Evolutionary conservation across 1,140 invertebrate genomes (phyloP), one percentile per base, ranked within the genome.

Genomic region (Pogonus chalceus): DNA sequence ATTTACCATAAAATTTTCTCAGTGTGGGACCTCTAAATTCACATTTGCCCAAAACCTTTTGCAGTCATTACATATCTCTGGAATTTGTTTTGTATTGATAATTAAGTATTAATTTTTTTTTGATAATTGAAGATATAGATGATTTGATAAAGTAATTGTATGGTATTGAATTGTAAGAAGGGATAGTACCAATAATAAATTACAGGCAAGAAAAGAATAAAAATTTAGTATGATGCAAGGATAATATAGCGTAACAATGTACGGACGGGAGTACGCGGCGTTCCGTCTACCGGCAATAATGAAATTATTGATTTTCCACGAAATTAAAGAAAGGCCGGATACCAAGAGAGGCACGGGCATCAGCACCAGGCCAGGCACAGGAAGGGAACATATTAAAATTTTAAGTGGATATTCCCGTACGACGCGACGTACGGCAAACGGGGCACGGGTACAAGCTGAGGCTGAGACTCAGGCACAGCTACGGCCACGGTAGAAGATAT

Each of bases 291-390:
- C 37, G 49, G 35, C 50, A 52, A 57, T 57, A 57, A 57, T 57
- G 52, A 49, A 57, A 57, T 57, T 57, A 57, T 57, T 57, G 56
- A 57, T 57, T 57, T 57, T 56, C 51, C 26, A 53, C 50, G 35
- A 53, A 56, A 56, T 53, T 56, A 49, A 43, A 51, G 43, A 51
- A 47, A 49, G 49, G 14, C 39, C 22, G 14, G 49, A 26, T 49
- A 49, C 23, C 43, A 23, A 48, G 22, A 35, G 18, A 46, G 35
- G 3, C 12, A 18, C 46, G 18, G 2, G 18, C 20, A 47, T 48
- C 2, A n/a, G 49, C 49, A 51, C 35, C 23, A 51, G n/a, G 31
- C 43, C 48, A 7, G 37, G 7, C 10, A 24, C 39, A 35, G 51
- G 35, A 26, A 24, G 55, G 35, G 46, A 54, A 57, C 56, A 57